phyloP scores from a whole-genome alignment of 2,113 vertebrate genomes.

The Gavialis gangeticus region DNA sequence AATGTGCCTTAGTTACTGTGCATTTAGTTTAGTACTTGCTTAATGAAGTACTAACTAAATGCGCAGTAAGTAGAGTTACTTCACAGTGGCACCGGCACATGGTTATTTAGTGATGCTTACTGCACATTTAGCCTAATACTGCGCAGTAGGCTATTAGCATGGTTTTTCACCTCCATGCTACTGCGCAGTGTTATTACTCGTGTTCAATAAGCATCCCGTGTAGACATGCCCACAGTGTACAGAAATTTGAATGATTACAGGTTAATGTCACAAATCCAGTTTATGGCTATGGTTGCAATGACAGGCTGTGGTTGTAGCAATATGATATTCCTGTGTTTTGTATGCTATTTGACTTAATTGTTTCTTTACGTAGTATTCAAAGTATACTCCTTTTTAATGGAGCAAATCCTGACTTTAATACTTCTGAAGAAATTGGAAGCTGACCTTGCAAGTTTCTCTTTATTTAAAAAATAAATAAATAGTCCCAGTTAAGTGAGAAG shows the following conservation, averaged over 20 bases:
- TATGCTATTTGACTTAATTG: not conserved
- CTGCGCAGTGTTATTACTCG: too few relatives aligned
- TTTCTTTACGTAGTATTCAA: not conserved
- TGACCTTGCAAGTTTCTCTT: not conserved
- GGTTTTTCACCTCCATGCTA: too few relatives aligned
- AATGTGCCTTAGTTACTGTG: too few relatives aligned
- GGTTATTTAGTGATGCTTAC: too few relatives aligned
- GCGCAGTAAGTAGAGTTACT: too few relatives aligned
- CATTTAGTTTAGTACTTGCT: too few relatives aligned
- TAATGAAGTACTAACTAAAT: too few relatives aligned
- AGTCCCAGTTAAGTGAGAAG: not conserved
- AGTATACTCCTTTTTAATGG: not conserved
- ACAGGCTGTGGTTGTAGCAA: not conserved
- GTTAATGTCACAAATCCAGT: not conserved
- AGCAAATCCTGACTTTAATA: not conserved
- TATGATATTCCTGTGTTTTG: not conserved
- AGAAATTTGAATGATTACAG: accelerated
- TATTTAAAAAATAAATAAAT: not conserved
- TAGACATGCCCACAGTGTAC: not conserved
- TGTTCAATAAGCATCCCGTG: too few relatives aligned
- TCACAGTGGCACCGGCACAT: too few relatives aligned
- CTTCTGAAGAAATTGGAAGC: not conserved
- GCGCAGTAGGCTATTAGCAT: too few relatives aligned
- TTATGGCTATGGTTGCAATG: not conserved
- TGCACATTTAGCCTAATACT: too few relatives aligned